Conservation (phyloP, 1,140 invertebrate species). For the Popillia japonica region DNA sequence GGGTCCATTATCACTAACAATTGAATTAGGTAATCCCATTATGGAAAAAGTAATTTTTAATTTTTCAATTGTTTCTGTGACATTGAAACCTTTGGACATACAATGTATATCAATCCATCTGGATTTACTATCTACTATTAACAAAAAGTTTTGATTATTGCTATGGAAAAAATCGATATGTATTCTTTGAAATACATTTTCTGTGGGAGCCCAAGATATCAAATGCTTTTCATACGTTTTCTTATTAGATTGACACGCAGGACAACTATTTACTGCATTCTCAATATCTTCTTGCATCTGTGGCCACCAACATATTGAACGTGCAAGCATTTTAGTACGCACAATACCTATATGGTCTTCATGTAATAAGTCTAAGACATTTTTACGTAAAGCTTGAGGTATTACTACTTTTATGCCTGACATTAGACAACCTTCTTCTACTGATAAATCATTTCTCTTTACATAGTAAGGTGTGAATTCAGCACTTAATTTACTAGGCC, state of each 20-base stretch:
- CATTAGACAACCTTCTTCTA: constrained; percentile 36
- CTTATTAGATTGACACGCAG: background rate
- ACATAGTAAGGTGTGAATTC: background rate
- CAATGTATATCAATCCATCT: too few relatives aligned
- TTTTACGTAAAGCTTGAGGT: too few relatives aligned
- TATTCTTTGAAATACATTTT: constrained; percentile 36
- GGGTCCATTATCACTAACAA: too few relatives aligned
- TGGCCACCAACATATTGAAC: background rate
- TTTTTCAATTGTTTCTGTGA: too few relatives aligned
- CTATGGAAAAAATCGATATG: constrained; percentile 44
- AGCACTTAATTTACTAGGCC: constrained; percentile 2
- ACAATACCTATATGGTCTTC: too few relatives aligned
- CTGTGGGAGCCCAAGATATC: background rate
- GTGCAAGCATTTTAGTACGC: constrained; percentile 40
- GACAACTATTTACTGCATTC: background rate
- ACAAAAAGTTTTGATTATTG: constrained; percentile 33
- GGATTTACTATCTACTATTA: constrained; percentile 43
- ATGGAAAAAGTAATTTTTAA: too few relatives aligned
- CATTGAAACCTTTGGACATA: too few relatives aligned
- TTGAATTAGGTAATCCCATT: too few relatives aligned
- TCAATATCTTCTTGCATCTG: background rate
- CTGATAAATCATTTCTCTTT: constrained; percentile 12
- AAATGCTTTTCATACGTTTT: background rate
- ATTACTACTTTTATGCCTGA: background rate
- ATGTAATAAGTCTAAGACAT: too few relatives aligned